Conservation (phyloP, 2,888 invertebrate species). For the Graphium colonna region DNA sequence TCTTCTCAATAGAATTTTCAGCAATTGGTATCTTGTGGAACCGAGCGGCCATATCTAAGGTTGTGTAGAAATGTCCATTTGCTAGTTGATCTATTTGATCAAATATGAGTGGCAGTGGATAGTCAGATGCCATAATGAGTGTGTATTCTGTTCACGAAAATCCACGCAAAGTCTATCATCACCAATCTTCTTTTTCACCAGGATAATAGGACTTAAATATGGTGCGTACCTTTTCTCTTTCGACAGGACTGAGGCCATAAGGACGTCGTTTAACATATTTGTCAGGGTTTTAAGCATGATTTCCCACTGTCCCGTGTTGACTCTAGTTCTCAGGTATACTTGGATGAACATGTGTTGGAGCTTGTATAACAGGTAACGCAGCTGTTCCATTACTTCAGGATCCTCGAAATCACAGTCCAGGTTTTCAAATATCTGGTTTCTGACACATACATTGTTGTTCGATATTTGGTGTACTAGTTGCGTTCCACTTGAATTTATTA, state of each 20-base stretch:
- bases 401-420: neutral
- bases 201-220: conserved; percentile 27
- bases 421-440: no score
- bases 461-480: neutral
- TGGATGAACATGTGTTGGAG: conserved; percentile 32
- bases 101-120: conserved; percentile 14
- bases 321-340: no score
- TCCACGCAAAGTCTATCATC: neutral
- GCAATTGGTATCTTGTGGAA: conserved; percentile 15
- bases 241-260: conserved; percentile 34
- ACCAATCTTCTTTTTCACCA: conserved; percentile 14
- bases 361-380: conserved; percentile 28
- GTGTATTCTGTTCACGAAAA: conserved; percentile 4
- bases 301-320: conserved; percentile 34
- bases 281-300: conserved; percentile 30
- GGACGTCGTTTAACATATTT: conserved; percentile 36
- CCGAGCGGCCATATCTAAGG: conserved; percentile 19
- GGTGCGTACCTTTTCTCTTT: conserved; percentile 26
- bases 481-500: neutral
- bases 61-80: neutral
- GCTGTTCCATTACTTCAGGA: neutral
- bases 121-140: conserved; percentile 10
- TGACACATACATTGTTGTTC: neutral
- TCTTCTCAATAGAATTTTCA: conserved; percentile 12
- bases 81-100: conserved; percentile 15